A percentile compares a stretch with the other conserved stretches of the same genome.
These are phyloP conservation scores for Miniopterus natalensis DNA, from an alignment of 2,113 vertebrate genomes.

Conservation along the genomic window DNA sequence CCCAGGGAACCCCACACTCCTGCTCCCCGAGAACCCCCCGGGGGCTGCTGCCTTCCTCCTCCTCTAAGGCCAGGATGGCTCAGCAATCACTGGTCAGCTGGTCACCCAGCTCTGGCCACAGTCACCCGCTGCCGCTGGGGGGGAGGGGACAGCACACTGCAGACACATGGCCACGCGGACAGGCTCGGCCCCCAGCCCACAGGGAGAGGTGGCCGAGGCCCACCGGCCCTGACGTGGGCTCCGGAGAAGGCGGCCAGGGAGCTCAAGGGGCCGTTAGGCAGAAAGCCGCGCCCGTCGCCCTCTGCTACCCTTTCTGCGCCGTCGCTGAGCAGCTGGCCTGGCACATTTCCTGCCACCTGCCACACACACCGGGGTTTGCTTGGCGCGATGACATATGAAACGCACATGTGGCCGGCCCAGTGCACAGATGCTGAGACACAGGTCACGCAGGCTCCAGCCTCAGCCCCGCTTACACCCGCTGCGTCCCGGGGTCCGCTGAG, in stretches of 20 bases:
- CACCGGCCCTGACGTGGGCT: background rate
- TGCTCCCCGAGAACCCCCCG: background rate
- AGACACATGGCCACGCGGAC: rapidly evolving
- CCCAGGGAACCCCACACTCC: no score
- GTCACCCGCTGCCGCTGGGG: background rate
- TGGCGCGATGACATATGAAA: background rate
- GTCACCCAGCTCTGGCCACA: background rate
- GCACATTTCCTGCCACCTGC: conserved; percentile 65
- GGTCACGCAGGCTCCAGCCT: background rate
- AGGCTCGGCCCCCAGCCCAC: background rate
- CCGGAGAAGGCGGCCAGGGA: rapidly evolving
- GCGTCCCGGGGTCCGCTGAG: rapidly evolving
- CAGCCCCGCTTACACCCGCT: background rate
- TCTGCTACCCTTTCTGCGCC: background rate
- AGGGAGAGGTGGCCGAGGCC: background rate
- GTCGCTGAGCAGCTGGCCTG: conserved; percentile 57
- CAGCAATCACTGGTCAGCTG: background rate
- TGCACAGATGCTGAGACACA: background rate
- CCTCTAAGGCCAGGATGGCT: background rate
- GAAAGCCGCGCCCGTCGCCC: background rate
- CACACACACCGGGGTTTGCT: conserved; percentile 52
- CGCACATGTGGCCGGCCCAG: background rate
- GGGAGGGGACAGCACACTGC: background rate
- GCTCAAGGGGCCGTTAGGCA: background rate
- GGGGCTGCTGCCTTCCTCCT: background rate